phyloP scores from a whole-genome alignment of 2,797 vertebrate genomes.

The Fundulus diaphanus region DNA sequence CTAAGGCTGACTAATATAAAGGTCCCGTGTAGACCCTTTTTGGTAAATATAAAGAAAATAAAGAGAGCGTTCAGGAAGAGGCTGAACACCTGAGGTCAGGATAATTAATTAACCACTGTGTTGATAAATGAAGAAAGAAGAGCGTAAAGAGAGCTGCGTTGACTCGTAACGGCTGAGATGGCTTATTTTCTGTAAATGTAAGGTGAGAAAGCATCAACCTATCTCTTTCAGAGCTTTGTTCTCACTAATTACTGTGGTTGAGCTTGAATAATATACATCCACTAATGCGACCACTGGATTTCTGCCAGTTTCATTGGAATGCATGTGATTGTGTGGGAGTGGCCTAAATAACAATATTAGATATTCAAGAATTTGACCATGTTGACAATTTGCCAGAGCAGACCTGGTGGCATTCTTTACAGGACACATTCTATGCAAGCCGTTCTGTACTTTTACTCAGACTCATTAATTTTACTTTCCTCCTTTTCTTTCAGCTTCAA shows the following conservation, averaged over 20 bases:
- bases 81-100: background rate
- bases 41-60: background rate
- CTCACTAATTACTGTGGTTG: conserved; percentile 21
- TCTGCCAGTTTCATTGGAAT: conserved; percentile 13
- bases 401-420: too few relatives aligned
- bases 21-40: background rate
- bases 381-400: too few relatives aligned
- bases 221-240: conserved; percentile 25
- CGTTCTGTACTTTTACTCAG: too few relatives aligned
- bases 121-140: background rate
- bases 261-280: conserved; percentile 20
- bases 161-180: conserved; percentile 17
- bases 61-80: background rate
- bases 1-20: background rate
- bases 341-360: too few relatives aligned
- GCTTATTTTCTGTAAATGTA: conserved; percentile 22
- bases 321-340: too few relatives aligned
- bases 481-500: too few relatives aligned
- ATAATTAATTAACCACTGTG: background rate
- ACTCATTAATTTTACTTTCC: too few relatives aligned
- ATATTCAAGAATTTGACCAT: too few relatives aligned
- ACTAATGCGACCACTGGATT: conserved; percentile 25
- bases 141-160: conserved; percentile 3
- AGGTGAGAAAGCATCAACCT: conserved; percentile 29
- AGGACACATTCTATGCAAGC: too few relatives aligned